Percentiles rank a stretch among this genome's conserved stretches.
Evolutionary conservation across 2,113 vertebrate species (phyloP).

Genomic region (Corythornis vintsioides): DNA sequence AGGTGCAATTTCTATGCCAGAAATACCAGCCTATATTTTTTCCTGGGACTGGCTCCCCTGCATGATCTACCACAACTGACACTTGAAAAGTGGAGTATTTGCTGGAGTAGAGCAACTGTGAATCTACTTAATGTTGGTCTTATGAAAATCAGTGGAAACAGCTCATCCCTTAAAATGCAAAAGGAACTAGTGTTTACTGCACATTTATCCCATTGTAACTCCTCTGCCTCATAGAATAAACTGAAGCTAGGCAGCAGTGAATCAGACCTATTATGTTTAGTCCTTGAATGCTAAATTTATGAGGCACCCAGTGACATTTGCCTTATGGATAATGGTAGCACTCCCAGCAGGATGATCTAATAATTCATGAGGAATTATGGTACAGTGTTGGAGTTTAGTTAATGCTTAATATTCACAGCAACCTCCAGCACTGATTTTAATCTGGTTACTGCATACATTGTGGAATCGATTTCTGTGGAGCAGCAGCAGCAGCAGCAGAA

Average conservation of each 20-base stretch:
- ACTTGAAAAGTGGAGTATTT: neutral
- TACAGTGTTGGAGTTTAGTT: constrained; percentile 40
- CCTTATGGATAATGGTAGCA: constrained; percentile 52
- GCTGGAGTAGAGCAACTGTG: neutral
- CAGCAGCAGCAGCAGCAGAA: neutral
- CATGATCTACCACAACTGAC: neutral
- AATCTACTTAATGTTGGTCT: neutral
- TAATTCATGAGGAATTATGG: constrained; percentile 47
- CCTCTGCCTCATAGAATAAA: constrained; percentile 15
- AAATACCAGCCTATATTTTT: constrained; percentile 53
- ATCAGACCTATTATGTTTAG: constrained; percentile 38
- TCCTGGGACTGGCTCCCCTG: neutral
- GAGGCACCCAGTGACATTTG: constrained; percentile 52
- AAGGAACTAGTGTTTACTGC: neutral
- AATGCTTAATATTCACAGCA: constrained; percentile 33
- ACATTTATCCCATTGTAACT: neutral
- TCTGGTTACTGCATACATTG: constrained; percentile 12
- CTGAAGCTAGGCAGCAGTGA: constrained; percentile 38
- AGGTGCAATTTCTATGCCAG: constrained; percentile 12
- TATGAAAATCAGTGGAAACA: constrained; percentile 28
- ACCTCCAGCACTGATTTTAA: constrained; percentile 49
- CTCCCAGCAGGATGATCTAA: constrained; percentile 61
- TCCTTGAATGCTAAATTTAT: constrained; percentile 52
- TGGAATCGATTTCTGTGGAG: neutral
- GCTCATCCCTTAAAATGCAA: constrained; percentile 39